Evolutionary conservation across 30 jellyfish, hydroid and myxozoan genomes (phyloP).

Genomic region (Mastigias papua): DNA sequence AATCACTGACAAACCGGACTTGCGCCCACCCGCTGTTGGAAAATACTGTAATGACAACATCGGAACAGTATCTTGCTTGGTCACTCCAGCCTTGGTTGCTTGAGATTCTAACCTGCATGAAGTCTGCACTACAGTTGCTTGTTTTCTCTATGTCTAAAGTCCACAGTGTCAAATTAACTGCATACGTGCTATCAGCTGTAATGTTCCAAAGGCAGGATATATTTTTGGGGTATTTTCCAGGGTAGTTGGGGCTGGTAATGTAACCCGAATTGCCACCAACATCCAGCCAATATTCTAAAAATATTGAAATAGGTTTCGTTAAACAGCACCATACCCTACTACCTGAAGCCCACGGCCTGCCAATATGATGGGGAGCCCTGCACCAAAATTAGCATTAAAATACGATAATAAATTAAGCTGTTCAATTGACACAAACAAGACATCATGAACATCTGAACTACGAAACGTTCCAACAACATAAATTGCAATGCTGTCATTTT

Average conservation of each 20-base stretch:
- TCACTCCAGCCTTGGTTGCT: neutral
- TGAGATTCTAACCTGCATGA: neutral
- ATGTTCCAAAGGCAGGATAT: slow-evolving; percentile 19
- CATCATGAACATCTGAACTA: too few species aligned
- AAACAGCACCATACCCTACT: too few species aligned
- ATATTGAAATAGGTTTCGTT: too few species aligned
- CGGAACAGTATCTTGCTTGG: neutral
- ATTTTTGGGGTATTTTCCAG: slow-evolving; percentile 11
- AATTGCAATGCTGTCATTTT: too few species aligned
- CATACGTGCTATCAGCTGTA: neutral
- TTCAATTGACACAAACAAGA: too few species aligned
- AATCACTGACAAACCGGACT: slow-evolving; percentile 5
- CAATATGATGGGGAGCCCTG: too few species aligned
- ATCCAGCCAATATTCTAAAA: slow-evolving; percentile 1
- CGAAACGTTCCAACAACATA: too few species aligned
- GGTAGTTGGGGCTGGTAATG: slow-evolving; percentile 12
- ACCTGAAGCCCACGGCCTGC: too few species aligned
- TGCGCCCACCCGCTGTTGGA: slow-evolving; percentile 25
- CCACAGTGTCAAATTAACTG: neutral
- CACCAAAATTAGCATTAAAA: too few species aligned
- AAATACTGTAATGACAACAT: neutral
- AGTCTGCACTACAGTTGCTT: neutral
- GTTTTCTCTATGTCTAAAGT: neutral
- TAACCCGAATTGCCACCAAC: slow-evolving; percentile 7
- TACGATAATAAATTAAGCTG: too few species aligned